phyloP scores from a whole-genome alignment of 2,113 vertebrate genomes.

The Chamaetylas fuelleborni region DNA sequence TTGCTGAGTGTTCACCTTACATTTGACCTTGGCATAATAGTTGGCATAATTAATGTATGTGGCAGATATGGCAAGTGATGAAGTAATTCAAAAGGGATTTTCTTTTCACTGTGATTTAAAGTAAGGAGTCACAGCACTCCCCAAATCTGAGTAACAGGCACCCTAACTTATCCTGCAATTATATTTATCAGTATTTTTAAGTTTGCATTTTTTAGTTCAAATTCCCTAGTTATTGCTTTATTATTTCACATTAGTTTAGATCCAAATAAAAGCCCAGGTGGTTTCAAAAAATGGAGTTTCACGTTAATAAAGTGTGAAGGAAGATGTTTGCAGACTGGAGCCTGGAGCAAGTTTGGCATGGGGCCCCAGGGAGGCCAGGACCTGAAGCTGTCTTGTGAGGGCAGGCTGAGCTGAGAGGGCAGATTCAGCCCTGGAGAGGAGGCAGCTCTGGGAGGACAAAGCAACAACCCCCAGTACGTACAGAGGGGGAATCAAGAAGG shows the following conservation, averaged over 20 bases:
- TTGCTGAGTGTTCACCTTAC: background rate
- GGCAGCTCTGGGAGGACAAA: fast-evolving
- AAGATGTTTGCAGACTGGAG: background rate
- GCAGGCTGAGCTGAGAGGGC: background rate
- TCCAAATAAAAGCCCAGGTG: background rate
- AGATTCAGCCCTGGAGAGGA: background rate
- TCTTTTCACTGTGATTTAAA: background rate
- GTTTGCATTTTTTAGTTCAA: background rate
- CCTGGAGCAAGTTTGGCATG: background rate
- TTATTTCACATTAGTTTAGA: background rate
- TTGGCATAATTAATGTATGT: background rate
- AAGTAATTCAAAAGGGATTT: background rate
- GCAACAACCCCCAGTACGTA: background rate
- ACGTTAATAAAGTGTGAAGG: background rate
- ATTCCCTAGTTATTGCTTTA: background rate
- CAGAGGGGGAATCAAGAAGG: background rate
- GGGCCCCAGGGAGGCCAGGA: background rate
- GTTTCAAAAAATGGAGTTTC: background rate
- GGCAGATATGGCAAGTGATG: background rate
- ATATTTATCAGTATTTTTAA: background rate
- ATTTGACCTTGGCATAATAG: background rate
- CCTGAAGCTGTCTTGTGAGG: background rate
- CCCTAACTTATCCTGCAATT: background rate
- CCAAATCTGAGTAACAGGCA: background rate
- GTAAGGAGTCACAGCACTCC: background rate